These are phyloP conservation scores for Drosophila obscura DNA, from an alignment of 1,140 invertebrate genomes.

Conservation along the genomic window DNA sequence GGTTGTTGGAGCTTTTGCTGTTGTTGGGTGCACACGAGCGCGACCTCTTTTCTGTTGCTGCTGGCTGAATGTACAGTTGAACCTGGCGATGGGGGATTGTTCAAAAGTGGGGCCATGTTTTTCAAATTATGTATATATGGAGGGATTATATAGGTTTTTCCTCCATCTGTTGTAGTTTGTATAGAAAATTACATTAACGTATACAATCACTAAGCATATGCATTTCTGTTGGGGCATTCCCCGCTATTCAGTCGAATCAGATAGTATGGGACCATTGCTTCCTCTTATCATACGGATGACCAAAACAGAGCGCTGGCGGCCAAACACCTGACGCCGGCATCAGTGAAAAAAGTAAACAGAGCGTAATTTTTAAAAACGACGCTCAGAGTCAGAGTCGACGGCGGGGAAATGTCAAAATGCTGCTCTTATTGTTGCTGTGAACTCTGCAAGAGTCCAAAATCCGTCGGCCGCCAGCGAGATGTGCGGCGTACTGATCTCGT, in stretches of 20 bases:
- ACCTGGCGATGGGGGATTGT: constrained; percentile 45
- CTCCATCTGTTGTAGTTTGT: too few relatives aligned
- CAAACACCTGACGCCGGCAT: constrained; percentile 59
- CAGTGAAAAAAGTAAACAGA: constrained; percentile 77
- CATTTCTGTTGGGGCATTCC: too few relatives aligned
- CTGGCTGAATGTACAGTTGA: constrained; percentile 63
- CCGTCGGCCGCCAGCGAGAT: constrained; percentile 27
- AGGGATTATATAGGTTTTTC: too few relatives aligned
- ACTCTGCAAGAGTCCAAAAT: constrained; percentile 74
- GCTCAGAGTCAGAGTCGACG: constrained; percentile 76
- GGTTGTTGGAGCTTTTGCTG: constrained; percentile 44
- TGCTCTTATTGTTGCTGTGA: constrained; percentile 57
- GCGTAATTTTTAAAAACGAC: constrained; percentile 77
- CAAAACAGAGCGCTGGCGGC: constrained; percentile 64
- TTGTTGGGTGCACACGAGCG: constrained; percentile 76
- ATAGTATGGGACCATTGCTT: constrained; percentile 31
- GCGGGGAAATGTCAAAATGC: constrained; percentile 76
- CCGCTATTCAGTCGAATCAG: background rate
- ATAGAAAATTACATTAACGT: too few relatives aligned
- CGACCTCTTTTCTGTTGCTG: constrained; percentile 70
- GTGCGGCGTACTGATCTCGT: constrained; percentile 72
- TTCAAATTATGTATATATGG: too few relatives aligned
- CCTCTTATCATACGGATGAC: constrained; percentile 50
- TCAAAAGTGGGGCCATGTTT: constrained; percentile 19
- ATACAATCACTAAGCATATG: too few relatives aligned